These are phyloP conservation scores for Apotomis turbidana DNA, from an alignment of 2,888 invertebrate genomes.

Conservation along the genomic window DNA sequence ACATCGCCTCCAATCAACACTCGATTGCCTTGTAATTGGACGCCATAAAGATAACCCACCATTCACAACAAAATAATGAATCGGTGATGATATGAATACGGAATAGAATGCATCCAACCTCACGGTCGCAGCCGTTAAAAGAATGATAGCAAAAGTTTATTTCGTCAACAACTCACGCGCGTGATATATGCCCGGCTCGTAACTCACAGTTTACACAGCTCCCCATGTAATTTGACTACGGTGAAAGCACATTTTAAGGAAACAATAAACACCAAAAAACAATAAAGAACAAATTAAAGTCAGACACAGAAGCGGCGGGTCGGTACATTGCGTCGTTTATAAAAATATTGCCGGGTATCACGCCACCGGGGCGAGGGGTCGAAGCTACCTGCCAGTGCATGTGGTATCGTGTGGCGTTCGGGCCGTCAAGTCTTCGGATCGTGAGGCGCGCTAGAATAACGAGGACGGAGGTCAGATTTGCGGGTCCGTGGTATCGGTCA, in stretches of 20 bases:
- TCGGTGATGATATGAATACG: constrained; percentile 32
- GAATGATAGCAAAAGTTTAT: constrained; percentile 29
- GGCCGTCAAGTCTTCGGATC: constrained; percentile 46
- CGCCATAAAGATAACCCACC: constrained; percentile 34
- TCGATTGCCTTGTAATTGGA: constrained; percentile 40
- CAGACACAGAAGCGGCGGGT: constrained; percentile 67
- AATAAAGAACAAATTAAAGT: constrained; percentile 77
- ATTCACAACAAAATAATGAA: constrained; percentile 39
- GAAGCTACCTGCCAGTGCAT: constrained; percentile 63
- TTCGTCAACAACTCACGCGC: constrained; percentile 58
- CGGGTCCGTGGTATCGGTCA: constrained; percentile 68
- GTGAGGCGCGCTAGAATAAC: constrained; percentile 49
- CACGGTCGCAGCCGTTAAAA: constrained; percentile 34
- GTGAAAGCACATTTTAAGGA: constrained; percentile 71
- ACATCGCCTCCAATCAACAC: constrained; percentile 33
- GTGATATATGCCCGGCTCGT: constrained; percentile 48
- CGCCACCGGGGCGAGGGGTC: constrained; percentile 65
- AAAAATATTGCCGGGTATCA: constrained; percentile 71
- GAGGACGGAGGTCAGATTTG: constrained; percentile 53
- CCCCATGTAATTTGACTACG: constrained; percentile 60
- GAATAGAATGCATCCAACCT: constrained; percentile 37
- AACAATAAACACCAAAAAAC: constrained; percentile 79
- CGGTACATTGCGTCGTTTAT: constrained; percentile 62
- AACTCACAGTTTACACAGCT: constrained; percentile 55
- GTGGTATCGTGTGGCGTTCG: constrained; percentile 45